Conservation (phyloP, 1,140 invertebrate genomes). For the Drosophila ohnishii region DNA sequence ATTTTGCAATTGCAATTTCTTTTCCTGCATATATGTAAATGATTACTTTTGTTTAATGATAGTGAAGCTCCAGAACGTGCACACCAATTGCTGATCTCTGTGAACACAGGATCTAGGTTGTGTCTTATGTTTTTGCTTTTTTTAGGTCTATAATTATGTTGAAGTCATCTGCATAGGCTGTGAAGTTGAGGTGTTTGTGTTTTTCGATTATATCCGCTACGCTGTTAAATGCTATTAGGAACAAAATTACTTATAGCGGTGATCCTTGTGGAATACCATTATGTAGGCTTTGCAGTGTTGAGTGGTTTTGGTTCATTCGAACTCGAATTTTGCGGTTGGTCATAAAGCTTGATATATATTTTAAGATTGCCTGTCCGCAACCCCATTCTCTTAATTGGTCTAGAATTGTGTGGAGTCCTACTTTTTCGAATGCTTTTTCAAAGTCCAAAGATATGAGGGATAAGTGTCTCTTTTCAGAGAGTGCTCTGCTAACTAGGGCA, state of each 20-base stretch:
- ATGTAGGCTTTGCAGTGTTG: not conserved
- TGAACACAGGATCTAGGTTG: not conserved
- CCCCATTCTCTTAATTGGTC: not conserved
- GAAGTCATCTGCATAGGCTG: not conserved
- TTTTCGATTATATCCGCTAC: not conserved
- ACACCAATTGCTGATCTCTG: constrained; percentile 1
- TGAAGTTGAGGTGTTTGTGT: not conserved
- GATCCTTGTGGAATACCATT: not conserved
- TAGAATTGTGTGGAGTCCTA: not conserved
- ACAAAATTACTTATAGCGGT: not conserved
- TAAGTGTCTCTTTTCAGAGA: not conserved
- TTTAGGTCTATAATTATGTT: too few species aligned
- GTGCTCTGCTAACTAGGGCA: not conserved
- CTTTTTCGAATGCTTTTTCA: not conserved
- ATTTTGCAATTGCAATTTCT: not conserved
- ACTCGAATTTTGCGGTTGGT: not conserved
- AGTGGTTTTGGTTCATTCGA: not conserved
- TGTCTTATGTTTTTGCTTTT: not conserved
- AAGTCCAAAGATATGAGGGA: not conserved
- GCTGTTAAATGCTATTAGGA: constrained; percentile 4
- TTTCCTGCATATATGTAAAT: not conserved
- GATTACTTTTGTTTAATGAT: not conserved
- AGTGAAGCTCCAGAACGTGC: not conserved
- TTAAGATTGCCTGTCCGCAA: not conserved
- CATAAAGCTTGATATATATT: not conserved